Evolutionary conservation across 2,797 vertebrate species (phyloP).

Genomic region (Peromyscus nudipes): DNA sequence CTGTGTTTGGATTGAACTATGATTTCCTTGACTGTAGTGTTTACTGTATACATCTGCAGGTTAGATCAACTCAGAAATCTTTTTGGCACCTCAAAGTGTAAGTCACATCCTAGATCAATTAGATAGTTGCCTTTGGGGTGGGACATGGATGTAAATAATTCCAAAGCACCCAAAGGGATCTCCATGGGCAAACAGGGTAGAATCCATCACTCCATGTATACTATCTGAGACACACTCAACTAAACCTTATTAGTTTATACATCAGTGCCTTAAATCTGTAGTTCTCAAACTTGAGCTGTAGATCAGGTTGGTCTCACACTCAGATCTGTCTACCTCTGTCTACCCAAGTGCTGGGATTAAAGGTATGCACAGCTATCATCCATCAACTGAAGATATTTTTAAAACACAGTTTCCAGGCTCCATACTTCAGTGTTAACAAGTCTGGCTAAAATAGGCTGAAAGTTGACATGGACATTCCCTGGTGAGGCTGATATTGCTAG

Average conservation of each 20-base stretch:
- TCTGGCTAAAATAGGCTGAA: neutral
- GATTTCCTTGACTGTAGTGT: neutral
- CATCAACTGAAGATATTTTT: neutral
- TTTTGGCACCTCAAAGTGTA: neutral
- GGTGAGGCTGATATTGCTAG: neutral
- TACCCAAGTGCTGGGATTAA: no score
- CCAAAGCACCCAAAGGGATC: neutral
- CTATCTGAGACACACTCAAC: neutral
- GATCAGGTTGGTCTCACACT: neutral
- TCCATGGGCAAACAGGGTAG: neutral
- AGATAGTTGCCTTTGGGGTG: neutral
- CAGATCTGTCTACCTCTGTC: neutral
- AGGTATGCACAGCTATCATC: no score
- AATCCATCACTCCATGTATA: neutral
- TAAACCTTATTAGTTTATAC: neutral
- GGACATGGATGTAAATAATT: conserved; percentile 14
- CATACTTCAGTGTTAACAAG: neutral
- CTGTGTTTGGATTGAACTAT: neutral
- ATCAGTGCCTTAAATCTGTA: neutral
- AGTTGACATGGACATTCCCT: neutral
- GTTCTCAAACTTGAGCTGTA: neutral
- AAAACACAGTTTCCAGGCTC: neutral
- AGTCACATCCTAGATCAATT: neutral
- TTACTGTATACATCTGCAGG: neutral
- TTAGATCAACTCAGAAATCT: neutral